Evolutionary conservation across 2,888 invertebrate species (phyloP), one percentile per base, ranked within the genome.

Genomic region (Ecdyonurus torrentis): DNA sequence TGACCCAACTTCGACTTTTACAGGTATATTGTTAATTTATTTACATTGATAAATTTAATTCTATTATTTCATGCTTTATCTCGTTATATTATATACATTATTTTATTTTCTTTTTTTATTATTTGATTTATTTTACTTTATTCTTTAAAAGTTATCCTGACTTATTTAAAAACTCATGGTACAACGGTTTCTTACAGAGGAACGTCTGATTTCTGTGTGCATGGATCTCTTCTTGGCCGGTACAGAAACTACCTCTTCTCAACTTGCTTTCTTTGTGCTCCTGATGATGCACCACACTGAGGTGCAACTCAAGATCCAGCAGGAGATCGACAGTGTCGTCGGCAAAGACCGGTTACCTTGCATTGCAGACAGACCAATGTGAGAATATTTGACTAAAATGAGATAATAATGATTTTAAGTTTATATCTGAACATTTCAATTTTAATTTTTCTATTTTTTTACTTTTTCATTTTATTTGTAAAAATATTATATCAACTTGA

Each of bases 221-320:
- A 78, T 91, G 79, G 91, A 91, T 69, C 82, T 91, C 80, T 91
- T 91, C 69, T 83, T 91, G 79, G 91, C 91, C 23, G 91, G 91
- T 0, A 87, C 90, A 0, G 91, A 91, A 75, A 91, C 91, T 0
- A 90, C 91, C 0, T 85, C 83, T 61, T 90, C 91, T 72, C 83
- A 85, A 37, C 76, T 91, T 69, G 84, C 86, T 25, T 90, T 90
- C 70, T 82, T 85, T 64, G 87, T 91, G 68, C 78, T 89, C 67
- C 85, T 89, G 70, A 72, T 91, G 68, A 79, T 89, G 2, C 75
- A 85, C 22, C 80, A 86, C 69, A 87, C 85, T 22, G 79, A 83
- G 1, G 82, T 90, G 0, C 90, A 91, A 70, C 79, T 74, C 67
- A 86, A 83, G 70, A 87, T 87, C 0, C 89, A 86, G 68, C 81